Conservation (phyloP, 1,140 invertebrate genomes). For the Eumaeus atala region DNA sequence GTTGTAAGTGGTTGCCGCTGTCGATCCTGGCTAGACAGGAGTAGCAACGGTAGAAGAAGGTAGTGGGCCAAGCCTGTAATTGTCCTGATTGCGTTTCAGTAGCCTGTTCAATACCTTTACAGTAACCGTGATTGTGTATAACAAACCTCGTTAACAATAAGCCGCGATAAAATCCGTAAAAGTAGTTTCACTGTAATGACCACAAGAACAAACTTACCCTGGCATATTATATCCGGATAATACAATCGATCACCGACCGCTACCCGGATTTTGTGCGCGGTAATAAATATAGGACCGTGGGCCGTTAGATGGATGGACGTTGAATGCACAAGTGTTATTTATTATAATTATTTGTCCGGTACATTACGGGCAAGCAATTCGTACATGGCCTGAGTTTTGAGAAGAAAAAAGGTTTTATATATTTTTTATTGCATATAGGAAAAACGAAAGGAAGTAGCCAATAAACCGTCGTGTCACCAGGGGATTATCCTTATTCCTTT, state of each 20-base stretch:
- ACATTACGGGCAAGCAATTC: not conserved
- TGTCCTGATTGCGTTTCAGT: no score
- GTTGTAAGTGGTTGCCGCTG: no score
- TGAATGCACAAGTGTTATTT: slow-evolving; percentile 22
- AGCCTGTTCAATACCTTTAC: no score
- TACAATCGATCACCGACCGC: slow-evolving; percentile 35
- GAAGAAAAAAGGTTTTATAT: not conserved
- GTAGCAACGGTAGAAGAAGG: no score
- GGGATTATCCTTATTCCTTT: no score
- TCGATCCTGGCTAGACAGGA: no score
- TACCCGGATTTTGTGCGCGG: slow-evolving; percentile 31
- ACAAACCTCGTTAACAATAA: no score
- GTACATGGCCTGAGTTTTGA: not conserved
- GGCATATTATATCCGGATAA: slow-evolving; percentile 15
- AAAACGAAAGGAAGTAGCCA: not conserved
- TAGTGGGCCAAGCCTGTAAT: no score
- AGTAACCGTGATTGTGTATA: no score
- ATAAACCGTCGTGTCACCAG: not conserved
- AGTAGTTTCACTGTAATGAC: no score
- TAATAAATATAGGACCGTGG: slow-evolving; percentile 34
- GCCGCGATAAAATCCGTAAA: no score
- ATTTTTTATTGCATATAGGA: not conserved
- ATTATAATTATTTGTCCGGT: slow-evolving; percentile 9
- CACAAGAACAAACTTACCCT: not conserved
- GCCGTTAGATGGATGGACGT: slow-evolving; percentile 34